These are phyloP conservation scores for Gallinago paraguaiae DNA, from an alignment of 2,113 vertebrate genomes.

Conservation along the genomic window DNA sequence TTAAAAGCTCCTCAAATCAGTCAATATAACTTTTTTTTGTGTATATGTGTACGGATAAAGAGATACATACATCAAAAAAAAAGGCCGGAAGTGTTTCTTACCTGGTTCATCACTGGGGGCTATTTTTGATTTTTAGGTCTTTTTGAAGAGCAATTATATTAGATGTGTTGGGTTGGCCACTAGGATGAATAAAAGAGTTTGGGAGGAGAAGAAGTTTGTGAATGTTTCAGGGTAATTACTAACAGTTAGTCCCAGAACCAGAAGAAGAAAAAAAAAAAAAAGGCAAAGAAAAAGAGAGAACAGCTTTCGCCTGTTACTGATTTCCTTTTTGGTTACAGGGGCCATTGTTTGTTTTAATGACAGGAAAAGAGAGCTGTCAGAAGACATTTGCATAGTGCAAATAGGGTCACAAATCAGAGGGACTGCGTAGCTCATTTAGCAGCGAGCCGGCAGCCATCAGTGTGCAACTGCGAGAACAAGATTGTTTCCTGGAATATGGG, in stretches of 20 bases:
- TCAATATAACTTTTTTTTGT: not conserved
- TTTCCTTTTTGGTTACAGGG: slow-evolving; percentile 64
- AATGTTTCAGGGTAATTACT: slow-evolving; percentile 49
- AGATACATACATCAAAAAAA: accelerated
- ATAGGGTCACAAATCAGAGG: slow-evolving; percentile 62
- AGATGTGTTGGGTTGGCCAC: not conserved
- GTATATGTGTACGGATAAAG: accelerated
- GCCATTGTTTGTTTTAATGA: slow-evolving; percentile 70
- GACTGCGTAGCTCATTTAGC: not conserved
- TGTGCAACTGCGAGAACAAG: not conserved
- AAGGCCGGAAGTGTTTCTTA: not conserved
- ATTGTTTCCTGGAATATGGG: not conserved
- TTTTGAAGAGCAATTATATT: not conserved
- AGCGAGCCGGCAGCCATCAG: not conserved
- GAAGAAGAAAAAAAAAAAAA: not conserved
- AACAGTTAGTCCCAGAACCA: slow-evolving; percentile 22
- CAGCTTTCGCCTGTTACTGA: slow-evolving; percentile 57
- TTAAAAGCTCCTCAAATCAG: not conserved
- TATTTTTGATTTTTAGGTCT: not conserved
- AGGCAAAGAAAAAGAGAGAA: not conserved
- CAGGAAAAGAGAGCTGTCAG: slow-evolving; percentile 68
- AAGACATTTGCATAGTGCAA: slow-evolving; percentile 67
- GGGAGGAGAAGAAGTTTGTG: slow-evolving; percentile 18
- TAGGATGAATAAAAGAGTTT: not conserved
- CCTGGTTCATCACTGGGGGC: not conserved